A percentile compares a stretch with the other conserved stretches of the same genome.
phyloP scores from a whole-genome alignment of 2,113 vertebrate species.

The Phalacrocorax brasilianus region DNA sequence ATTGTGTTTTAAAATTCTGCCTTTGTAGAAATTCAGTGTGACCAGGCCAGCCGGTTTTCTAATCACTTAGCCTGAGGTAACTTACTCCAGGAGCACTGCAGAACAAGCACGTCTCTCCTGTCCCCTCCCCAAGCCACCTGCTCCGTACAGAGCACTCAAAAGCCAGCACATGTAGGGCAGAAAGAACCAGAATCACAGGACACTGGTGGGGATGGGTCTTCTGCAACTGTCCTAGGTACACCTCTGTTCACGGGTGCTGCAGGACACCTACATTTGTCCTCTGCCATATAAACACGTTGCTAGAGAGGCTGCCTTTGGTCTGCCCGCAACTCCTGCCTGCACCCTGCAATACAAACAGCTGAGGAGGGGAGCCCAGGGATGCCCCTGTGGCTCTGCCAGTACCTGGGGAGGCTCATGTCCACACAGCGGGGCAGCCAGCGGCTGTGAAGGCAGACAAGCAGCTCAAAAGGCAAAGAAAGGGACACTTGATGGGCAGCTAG shows the following conservation, averaged over 20 bases:
- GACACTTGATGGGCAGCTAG: neutral
- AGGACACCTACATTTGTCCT: neutral
- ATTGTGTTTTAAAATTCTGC: neutral
- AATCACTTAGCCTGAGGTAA: neutral
- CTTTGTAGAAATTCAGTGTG: neutral
- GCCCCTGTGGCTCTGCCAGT: fast-evolving
- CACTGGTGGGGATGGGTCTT: fast-evolving
- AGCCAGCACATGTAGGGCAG: fast-evolving
- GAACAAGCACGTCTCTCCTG: neutral
- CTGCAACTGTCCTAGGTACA: neutral
- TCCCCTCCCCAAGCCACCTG: neutral
- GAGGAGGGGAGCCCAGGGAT: neutral
- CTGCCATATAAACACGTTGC: neutral
- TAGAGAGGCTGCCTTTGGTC: neutral
- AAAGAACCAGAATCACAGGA: neutral
- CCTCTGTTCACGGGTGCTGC: neutral
- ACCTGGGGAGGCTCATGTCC: neutral
- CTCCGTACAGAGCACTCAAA: fast-evolving
- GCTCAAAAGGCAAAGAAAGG: neutral
- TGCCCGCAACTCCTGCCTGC: fast-evolving
- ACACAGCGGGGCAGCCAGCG: fast-evolving
- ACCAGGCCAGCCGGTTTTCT: neutral
- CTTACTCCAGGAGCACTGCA: neutral
- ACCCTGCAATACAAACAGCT: neutral
- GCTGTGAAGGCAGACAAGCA: neutral